phyloP scores from a whole-genome alignment of 1,140 invertebrate species.

The Diorhabda sublineata region DNA sequence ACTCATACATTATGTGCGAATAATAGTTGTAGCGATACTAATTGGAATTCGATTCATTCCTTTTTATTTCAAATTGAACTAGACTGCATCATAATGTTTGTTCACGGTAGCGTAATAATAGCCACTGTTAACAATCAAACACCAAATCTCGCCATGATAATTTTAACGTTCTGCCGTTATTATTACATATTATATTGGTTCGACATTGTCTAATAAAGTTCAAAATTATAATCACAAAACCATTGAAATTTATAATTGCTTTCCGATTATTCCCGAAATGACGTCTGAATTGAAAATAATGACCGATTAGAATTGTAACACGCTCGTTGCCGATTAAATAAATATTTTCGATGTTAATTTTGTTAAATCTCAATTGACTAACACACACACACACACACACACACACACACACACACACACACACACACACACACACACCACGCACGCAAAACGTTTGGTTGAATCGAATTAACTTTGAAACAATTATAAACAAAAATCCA shows the following conservation, averaged over 20 bases:
- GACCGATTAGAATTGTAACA: background rate
- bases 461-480: too few relatives aligned
- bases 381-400: background rate
- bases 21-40: too few relatives aligned
- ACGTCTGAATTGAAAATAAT: constrained; percentile 3
- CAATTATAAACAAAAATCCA: too few relatives aligned
- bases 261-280: background rate
- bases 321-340: background rate
- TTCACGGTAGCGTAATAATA: too few relatives aligned
- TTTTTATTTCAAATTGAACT: too few relatives aligned
- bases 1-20: too few relatives aligned
- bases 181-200: constrained; percentile 3
- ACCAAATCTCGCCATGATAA: background rate
- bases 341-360: background rate
- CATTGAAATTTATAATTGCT: constrained; percentile 3
- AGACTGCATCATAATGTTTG: too few relatives aligned
- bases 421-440: too few relatives aligned
- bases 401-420: too few relatives aligned
- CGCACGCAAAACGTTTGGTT: too few relatives aligned
- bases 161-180: background rate
- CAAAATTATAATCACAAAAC: constrained; percentile 3
- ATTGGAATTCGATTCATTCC: too few relatives aligned
- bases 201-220: background rate
- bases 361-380: background rate
- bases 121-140: too few relatives aligned